Conservation (phyloP, 2,797 vertebrate species). For the Lithobates pipiens region DNA sequence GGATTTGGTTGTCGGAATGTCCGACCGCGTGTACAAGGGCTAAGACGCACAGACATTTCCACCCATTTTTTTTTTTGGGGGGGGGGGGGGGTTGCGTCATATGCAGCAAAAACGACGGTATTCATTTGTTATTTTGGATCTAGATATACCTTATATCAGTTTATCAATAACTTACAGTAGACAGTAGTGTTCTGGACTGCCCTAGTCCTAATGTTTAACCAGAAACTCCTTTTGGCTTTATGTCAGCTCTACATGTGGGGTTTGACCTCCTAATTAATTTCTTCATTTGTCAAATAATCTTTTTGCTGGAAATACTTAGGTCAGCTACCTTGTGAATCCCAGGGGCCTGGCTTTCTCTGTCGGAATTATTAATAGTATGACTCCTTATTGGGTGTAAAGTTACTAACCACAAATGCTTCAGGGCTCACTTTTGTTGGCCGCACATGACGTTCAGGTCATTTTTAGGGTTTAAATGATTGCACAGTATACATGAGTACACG, state of each 20-base stretch:
- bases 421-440: conserved; percentile 5
- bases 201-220: not conserved
- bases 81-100: too few relatives aligned
- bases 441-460: not conserved
- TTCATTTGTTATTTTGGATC: too few relatives aligned
- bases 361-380: conserved; percentile 74
- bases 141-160: too few relatives aligned
- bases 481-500: not conserved
- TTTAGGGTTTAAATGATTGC: conserved; percentile 14
- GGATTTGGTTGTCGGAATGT: too few relatives aligned
- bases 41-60: too few relatives aligned
- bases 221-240: not conserved
- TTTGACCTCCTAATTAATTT: conserved; percentile 54
- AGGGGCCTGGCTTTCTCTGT: conserved; percentile 67
- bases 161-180: too few relatives aligned
- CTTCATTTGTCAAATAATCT: conserved; percentile 56
- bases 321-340: conserved; percentile 25
- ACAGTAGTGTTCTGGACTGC: too few relatives aligned
- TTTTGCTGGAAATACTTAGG: conserved; percentile 34
- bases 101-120: too few relatives aligned
- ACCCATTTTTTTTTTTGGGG: too few relatives aligned
- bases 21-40: too few relatives aligned
- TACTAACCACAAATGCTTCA: conserved; percentile 67
- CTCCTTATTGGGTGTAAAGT: conserved; percentile 73
- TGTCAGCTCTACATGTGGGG: conserved; percentile 45